Evolutionary conservation across 2,888 invertebrate species (phyloP), one percentile per base, ranked within the genome.

Genomic region (Phasia obesa): DNA sequence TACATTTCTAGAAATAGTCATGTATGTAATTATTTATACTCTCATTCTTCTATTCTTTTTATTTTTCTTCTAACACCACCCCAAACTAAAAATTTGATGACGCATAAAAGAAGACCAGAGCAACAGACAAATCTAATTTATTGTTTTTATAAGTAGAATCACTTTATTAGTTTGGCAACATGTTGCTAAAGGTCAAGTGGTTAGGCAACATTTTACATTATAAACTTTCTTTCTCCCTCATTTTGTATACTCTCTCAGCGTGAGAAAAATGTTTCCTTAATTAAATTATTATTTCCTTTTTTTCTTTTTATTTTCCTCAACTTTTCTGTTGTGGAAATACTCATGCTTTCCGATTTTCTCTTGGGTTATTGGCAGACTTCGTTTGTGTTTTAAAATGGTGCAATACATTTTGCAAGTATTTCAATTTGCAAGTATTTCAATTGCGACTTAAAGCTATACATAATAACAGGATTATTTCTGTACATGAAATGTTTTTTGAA

Each of bases 371-470:
- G 78, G 74, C 78, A 65, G 75, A 83, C 78, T 78, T 74, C 65
- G 74, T 47, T 65, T 67, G 17, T 75, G 64, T 60, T 31, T 11
- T 70, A 76, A 71, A 69, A 31, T 79, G 74, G 42, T 77, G 87
- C 86, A 85, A 89, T 90, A 88, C 89, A 89, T 89, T 88, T 87
- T 88, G 88, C 87, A 89, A 89, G 88, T 89, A 88, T 87, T 90
- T 89, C 89, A 90, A 89, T 89, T 88, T 88, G 88, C 87, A 86
- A 87, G 86, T 87, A 87, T 88, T 88, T 87, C n/a, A n/a, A n/a
- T n/a, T 88, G 86, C 87, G 87, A 88, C 88, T 89, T 88, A 86
- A 86, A 88, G 88, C 87, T n/a, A n/a, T n/a, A n/a, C n/a, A n/a
- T n/a, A n/a, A n/a, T n/a, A n/a, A n/a, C n/a, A n/a, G n/a, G n/a